phyloP scores from a whole-genome alignment of 2,888 invertebrate species.

The Drosophila fulvimacula region DNA sequence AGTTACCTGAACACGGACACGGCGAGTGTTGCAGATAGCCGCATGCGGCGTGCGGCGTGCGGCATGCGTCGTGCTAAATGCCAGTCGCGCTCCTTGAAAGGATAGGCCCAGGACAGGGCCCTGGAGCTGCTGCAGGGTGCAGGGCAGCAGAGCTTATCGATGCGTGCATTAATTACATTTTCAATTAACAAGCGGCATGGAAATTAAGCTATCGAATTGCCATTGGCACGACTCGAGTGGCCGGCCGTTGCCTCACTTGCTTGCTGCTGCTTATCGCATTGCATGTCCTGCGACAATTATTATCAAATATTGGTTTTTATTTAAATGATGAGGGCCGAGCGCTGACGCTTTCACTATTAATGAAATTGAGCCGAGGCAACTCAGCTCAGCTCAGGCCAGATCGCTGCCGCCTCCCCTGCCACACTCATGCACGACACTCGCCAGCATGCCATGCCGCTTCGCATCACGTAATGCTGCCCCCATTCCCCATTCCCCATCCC shows the following conservation, averaged over 20 bases:
- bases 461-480: conserved; percentile 66
- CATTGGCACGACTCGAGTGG: conserved; percentile 42
- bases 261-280: conserved; percentile 46
- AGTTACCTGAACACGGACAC: conserved; percentile 63
- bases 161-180: conserved; percentile 81
- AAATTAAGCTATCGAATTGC: conserved; percentile 82
- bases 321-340: conserved; percentile 63
- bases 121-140: conserved; percentile 9
- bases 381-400: background rate
- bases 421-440: conserved; percentile 1
- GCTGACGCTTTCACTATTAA: conserved; percentile 70
- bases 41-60: conserved; percentile 22
- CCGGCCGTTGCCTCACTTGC: background rate
- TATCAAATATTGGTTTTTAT: conserved; percentile 76
- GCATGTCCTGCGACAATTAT: conserved; percentile 77
- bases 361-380: conserved; percentile 58
- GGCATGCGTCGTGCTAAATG: conserved; percentile 60
- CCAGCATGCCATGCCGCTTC: conserved; percentile 43
- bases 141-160: conserved; percentile 45
- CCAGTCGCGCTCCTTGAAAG: conserved; percentile 63
- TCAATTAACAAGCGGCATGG: conserved; percentile 77
- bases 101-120: conserved; percentile 16
- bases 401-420: background rate
- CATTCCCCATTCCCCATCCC: background rate
- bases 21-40: conserved; percentile 54